Base-by-base conservation (phyloP, 2,113 vertebrate genomes). In the Tinamus guttatus region DNA sequence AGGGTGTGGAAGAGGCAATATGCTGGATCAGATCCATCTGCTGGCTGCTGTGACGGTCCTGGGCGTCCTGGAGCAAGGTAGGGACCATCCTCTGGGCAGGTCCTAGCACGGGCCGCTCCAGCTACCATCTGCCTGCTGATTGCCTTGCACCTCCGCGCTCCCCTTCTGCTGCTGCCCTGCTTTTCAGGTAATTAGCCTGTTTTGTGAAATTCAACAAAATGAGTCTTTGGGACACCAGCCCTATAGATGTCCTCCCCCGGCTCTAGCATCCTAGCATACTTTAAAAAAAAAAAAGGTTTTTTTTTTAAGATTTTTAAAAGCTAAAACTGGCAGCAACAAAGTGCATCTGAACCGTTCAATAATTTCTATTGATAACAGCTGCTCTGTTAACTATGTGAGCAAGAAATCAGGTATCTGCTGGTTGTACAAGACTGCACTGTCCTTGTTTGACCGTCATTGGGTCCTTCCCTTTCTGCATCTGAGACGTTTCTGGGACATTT, bases 1-100 rank as follows among this genome's bases (percentile, higher is more conserved):
- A 17, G 25, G 20, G 15, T 41, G 71, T 70, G 45, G 60, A 85
- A 70, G 81, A 85, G 56, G 47, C 79, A 69, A 2, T 27, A 98
- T 99, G 98, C 65, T 97, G 82, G 98, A 98, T 14, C 95, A 98
- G 49, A 74, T 95, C 43, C 97, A 98, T 20, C 80, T 89, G 43
- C 81, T 99, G 58, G 98, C 96, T 32, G 98, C 95, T 0, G 98
- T 99, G 27, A 98, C 98, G 0, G 79, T 99, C 15, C 95, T 99
- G 45, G 98, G 96, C 11, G 95, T 98, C 70, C 81, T 99, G 94
- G 98, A 98, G 78, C 98, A 99, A 98, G 98, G 98, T 99, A 97
- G 81, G 96, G 13, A 75, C 11, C 16, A 58, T 65, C 0, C 0
- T 32, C 27, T 49, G 16, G 7, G 7, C 52, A 4, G 36, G 30